A percentile compares a stretch with the other conserved stretches of the same genome.
Conservation (phyloP, 1,140 invertebrate species). For the Tetranychus urticae region DNA sequence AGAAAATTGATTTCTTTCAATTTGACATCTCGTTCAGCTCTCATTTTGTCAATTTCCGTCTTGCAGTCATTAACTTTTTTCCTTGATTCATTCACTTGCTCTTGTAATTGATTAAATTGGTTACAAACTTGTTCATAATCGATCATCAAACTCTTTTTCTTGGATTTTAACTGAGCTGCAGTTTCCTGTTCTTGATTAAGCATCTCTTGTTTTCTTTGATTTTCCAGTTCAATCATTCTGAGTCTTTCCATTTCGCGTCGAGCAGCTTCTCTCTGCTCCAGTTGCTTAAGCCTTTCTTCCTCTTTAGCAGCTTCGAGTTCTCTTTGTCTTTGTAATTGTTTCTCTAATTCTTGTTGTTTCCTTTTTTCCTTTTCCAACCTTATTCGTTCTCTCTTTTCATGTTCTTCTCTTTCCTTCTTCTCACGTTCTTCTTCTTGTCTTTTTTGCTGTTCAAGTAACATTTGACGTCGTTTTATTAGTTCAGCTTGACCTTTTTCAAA, state of each 20-base stretch:
- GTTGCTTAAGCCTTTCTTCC: conserved; percentile 24
- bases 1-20: conserved; percentile 66
- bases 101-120: conserved; percentile 5
- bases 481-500: conserved; percentile 95
- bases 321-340: conserved; percentile 53
- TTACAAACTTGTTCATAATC: conserved; percentile 40
- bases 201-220: conserved; percentile 61
- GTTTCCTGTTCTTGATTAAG: conserved; percentile 59
- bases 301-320: conserved; percentile 39
- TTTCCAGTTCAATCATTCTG: conserved; percentile 84
- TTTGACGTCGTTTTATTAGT: conserved; percentile 64
- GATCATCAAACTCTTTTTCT: conserved; percentile 58
- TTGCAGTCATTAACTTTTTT: conserved; percentile 75
- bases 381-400: conserved; percentile 56
- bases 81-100: conserved; percentile 53
- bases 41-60: conserved; percentile 85
- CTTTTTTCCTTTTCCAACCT: conserved; percentile 22
- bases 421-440: conserved; percentile 76
- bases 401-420: conserved; percentile 67
- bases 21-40: conserved; percentile 59
- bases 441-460: conserved; percentile 51
- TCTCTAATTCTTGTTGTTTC: conserved; percentile 30
- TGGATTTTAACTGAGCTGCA: conserved; percentile 64
- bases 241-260: conserved; percentile 80
- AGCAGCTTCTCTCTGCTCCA: conserved; percentile 41